Conservation (phyloP, 2,888 invertebrate genomes). For the Cheilosia grossa region DNA sequence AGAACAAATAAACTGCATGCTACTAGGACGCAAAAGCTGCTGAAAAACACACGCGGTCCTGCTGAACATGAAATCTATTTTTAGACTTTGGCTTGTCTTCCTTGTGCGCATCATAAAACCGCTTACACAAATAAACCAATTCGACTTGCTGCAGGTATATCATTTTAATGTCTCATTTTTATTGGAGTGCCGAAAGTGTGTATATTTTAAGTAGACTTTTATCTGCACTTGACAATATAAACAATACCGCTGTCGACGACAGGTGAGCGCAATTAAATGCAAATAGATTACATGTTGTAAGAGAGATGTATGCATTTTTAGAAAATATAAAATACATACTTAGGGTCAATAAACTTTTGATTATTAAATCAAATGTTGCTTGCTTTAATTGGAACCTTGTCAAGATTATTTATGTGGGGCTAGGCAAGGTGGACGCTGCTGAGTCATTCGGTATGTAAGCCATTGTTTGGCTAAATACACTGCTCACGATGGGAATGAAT, state of each 20-base stretch:
- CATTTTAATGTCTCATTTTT: slow-evolving; percentile 17
- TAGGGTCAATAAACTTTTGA: slow-evolving; percentile 42
- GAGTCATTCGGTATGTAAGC: not conserved
- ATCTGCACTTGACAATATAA: slow-evolving; percentile 26
- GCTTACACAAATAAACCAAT: slow-evolving; percentile 33
- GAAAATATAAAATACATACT: not conserved
- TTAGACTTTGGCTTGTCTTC: slow-evolving; percentile 27
- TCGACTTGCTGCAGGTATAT: slow-evolving; percentile 17
- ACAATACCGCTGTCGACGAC: slow-evolving; percentile 37
- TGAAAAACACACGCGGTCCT: not conserved
- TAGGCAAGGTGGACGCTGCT: not conserved
- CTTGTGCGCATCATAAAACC: slow-evolving; percentile 10
- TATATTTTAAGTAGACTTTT: slow-evolving; percentile 40
- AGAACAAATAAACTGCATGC: slow-evolving; percentile 46
- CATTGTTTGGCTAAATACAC: no score
- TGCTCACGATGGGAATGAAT: no score
- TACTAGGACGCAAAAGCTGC: not conserved
- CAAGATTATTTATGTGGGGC: slow-evolving; percentile 20
- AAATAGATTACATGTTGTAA: not conserved
- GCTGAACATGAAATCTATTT: slow-evolving; percentile 35
- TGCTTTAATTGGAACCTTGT: slow-evolving; percentile 34
- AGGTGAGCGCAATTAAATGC: not conserved
- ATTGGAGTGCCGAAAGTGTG: slow-evolving; percentile 40
- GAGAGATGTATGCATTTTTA: not conserved
- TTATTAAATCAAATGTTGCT: not conserved